These are phyloP conservation scores for Cosmia trapezina DNA, from an alignment of 2,888 invertebrate genomes.

Conservation along the genomic window DNA sequence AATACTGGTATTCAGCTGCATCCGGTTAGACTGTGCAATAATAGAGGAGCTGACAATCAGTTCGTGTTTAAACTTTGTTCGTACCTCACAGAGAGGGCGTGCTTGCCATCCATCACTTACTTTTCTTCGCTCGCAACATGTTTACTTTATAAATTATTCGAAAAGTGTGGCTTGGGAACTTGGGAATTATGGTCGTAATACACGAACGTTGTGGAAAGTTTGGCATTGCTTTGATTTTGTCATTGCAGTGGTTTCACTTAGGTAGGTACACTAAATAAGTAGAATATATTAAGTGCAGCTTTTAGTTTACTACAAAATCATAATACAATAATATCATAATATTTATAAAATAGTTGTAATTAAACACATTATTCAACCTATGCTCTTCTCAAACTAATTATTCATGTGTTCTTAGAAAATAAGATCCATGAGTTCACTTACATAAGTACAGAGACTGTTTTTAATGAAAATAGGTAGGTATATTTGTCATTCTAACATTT, in stretches of 20 bases:
- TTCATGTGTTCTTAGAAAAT: not conserved
- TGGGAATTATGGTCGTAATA: conserved; percentile 17
- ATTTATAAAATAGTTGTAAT: not conserved
- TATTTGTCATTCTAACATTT: not conserved
- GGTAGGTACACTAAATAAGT: not conserved
- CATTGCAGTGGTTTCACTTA: not conserved
- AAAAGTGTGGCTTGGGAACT: conserved; percentile 19
- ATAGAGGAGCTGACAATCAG: conserved; percentile 31
- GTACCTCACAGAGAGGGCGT: conserved; percentile 28
- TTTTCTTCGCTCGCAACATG: conserved; percentile 29
- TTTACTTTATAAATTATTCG: conserved; percentile 39
- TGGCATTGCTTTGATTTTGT: conserved; percentile 9
- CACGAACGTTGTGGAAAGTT: conserved; percentile 21
- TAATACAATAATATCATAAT: not conserved
- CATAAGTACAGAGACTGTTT: not conserved
- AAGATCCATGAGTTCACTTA: not conserved
- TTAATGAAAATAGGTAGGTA: too few relatives aligned
- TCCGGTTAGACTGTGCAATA: too few relatives aligned
- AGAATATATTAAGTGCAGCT: not conserved
- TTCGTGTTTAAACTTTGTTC: conserved; percentile 38
- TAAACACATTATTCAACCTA: not conserved
- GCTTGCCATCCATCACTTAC: conserved; percentile 42
- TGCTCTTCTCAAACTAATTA: not conserved
- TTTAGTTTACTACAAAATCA: not conserved
- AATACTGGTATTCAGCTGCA: too few relatives aligned